These are phyloP conservation scores for Ceratitis capitata DNA, from an alignment of 1,140 invertebrate species.

Conservation along the genomic window DNA sequence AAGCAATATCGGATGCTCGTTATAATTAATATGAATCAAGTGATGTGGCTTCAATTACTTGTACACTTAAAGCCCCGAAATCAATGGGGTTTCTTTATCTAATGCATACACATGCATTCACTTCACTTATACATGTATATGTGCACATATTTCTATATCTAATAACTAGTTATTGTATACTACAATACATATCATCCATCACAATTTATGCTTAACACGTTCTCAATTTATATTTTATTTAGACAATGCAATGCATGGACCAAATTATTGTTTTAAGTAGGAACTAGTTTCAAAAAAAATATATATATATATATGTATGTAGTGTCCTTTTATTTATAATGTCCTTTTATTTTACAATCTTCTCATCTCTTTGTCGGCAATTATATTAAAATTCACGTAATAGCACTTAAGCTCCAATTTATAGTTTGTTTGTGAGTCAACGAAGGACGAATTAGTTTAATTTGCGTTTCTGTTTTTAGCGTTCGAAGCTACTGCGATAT, in stretches of 20 bases:
- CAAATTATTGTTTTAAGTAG: slow-evolving; percentile 6
- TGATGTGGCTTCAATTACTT: not conserved
- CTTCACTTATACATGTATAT: not conserved
- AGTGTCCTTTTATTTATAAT: too few relatives aligned
- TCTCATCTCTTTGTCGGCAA: too few relatives aligned
- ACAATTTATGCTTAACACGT: not conserved
- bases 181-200: not conserved
- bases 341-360: not conserved
- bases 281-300: not conserved
- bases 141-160: too few relatives aligned
- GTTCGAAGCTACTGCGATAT: not conserved
- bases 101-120: not conserved
- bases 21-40: not conserved
- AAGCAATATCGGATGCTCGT: not conserved
- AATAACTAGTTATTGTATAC: too few relatives aligned
- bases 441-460: not conserved
- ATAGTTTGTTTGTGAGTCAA: not conserved
- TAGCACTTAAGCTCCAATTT: not conserved
- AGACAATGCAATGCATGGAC: not conserved
- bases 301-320: too few relatives aligned
- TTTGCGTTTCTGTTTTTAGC: not conserved
- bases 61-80: not conserved
- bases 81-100: not conserved
- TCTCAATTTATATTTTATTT: not conserved
- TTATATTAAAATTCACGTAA: not conserved